phyloP scores from a whole-genome alignment of 2,888 invertebrate species.

The Schizotus pectinicornis region DNA sequence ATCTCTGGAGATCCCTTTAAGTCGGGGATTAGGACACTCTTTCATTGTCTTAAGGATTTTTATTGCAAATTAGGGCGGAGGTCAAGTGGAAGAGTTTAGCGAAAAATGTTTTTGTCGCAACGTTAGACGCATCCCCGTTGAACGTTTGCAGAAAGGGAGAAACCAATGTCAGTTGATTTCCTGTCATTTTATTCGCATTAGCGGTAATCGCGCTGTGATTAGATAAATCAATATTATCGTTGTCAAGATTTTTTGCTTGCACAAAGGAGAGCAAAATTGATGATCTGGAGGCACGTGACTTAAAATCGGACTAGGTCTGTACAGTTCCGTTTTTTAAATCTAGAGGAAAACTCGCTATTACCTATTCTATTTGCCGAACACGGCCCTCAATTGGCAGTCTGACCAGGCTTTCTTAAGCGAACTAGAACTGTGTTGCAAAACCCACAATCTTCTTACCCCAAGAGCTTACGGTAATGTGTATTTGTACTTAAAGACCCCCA shows the following conservation, averaged over 20 bases:
- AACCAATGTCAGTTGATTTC: slow-evolving; percentile 16
- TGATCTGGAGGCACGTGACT: slow-evolving; percentile 19
- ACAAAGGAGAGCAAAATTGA: slow-evolving; percentile 17
- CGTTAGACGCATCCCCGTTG: neutral
- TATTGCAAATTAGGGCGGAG: slow-evolving; percentile 7
- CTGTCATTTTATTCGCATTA: slow-evolving; percentile 22
- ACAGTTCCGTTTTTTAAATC: slow-evolving; percentile 19
- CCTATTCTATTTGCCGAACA: slow-evolving; percentile 24
- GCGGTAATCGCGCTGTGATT: slow-evolving; percentile 18
- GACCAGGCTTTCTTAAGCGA: slow-evolving; percentile 22
- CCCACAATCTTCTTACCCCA: slow-evolving; percentile 29
- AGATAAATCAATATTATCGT: slow-evolving; percentile 19
- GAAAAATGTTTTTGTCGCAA: slow-evolving; percentile 9
- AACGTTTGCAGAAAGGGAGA: neutral
- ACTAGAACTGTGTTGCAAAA: slow-evolving; percentile 26
- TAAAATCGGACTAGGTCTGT: slow-evolving; percentile 14
- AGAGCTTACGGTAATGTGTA: slow-evolving; percentile 29
- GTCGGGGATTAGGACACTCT: slow-evolving; percentile 27
- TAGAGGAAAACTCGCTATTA: slow-evolving; percentile 7
- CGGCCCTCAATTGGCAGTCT: slow-evolving; percentile 23
- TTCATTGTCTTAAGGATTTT: slow-evolving; percentile 13
- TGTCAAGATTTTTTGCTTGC: slow-evolving; percentile 15
- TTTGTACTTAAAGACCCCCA: slow-evolving; percentile 28
- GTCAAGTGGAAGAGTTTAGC: neutral
- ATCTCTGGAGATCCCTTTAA: slow-evolving; percentile 33